Evolutionary conservation across 2,888 invertebrate genomes (phyloP), one percentile per base, ranked within the genome.

Genomic region (Fragum sueziense): DNA sequence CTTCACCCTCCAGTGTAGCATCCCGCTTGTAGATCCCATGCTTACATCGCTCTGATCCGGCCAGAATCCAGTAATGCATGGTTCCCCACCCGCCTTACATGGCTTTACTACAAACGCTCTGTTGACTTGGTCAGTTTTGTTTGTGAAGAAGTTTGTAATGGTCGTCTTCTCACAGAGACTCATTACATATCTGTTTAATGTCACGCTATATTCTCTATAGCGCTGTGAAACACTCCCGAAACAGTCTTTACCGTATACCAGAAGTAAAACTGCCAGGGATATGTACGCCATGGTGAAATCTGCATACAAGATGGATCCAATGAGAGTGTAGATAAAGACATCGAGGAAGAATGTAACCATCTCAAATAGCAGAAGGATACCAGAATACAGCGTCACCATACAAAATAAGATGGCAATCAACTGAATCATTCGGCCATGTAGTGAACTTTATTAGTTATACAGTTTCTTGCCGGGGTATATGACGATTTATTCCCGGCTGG

Each of bases 291-390:
- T 74, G 0, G 88, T 86, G n/a, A 85, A 74, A 9, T 86, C 85
- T 0, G 91, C 90, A 74, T 92, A 91, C 6, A 92, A 83, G 31
- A 92, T 88, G n/a, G 91, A 81, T 2, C 92, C 91, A 84, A 92
- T 90, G 31, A 91, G 70, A 0, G 91, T 90, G 74, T 91, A 90
- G 7, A 90, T 88, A 22, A 78, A 77, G 11, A 91, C 75, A 82
- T 92, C 92, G 9, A 91, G 89, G 20, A 89, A 69, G 74, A 91
- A 91, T 6, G 90, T 89, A 7, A 90, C 75, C 29, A 88, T 82
- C 74, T 92, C 92, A 70, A 89, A 89, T 17, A 90, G 76, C 33
- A 92, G 82, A 69, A 91, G 76, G 0, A 90, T 88, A 14, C 88
- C 70, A 0, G 89, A 88, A 74, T 87, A 87, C 74, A 90, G 78